Evolutionary conservation across 2,113 vertebrate genomes (phyloP), one percentile per base, ranked within the genome.

Genomic region (Nannospalax galili): DNA sequence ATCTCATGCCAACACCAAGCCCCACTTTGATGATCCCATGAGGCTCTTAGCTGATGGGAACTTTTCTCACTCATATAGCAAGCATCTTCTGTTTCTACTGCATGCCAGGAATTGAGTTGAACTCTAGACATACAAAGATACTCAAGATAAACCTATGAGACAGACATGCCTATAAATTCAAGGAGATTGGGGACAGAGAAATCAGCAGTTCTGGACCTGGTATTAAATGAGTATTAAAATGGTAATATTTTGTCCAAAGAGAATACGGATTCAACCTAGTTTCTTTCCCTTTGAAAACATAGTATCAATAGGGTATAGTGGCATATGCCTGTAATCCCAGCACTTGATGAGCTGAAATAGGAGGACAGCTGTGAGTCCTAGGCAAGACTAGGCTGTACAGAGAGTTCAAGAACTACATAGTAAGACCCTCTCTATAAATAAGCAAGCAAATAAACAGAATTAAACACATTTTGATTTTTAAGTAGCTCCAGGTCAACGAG

Each of bases 221-320:
- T 78, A 22, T 45, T 86, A 67, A 75, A 74, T 19, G 22, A 92
- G 5, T 72, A 45, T 78, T 78, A 58, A 92, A 84, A 75, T 85
- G 48, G 58, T 37, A 14, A 3, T 48, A n/a, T 87, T 93, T 84
- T 80, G n/a, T 73, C 52, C 42, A 77, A 78, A 48, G 30, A 82
- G 56, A 81, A 90, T 24, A 65, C n/a, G 28, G 82, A 11, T 22
- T n/a, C n/a, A n/a, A n/a, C n/a, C 14, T 69, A 26, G 7, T 62
- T 78, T 67, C 26, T 62, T 84, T 86, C 7, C n/a, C 22, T 85
- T 85, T 92, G 24, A 80, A 92, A 94, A 82, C 12, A 58, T 69
- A 42, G 24, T 22, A 16, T 96, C 42, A 67, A 70, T 42, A 20
- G 52, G 62, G 15, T 11, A 20, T 45, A 65, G 20, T 8, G 48